Conservation (phyloP, 2,797 vertebrate species). For the Epinephelus coioides region DNA sequence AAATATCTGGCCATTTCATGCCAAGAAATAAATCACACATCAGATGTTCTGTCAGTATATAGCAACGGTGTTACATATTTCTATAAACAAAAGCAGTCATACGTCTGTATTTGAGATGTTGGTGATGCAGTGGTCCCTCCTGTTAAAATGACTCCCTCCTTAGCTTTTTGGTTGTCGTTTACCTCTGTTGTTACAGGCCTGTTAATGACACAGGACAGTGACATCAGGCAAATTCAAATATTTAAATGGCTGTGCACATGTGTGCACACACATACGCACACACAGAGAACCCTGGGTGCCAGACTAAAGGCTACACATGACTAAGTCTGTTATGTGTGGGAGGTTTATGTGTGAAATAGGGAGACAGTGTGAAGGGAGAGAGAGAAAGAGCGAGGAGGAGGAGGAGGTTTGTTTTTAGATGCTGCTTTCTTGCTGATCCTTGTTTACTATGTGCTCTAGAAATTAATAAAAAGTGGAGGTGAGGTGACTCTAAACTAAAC, state of each 20-base stretch:
- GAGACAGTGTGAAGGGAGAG: constrained; percentile 49
- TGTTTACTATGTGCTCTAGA: constrained; percentile 56
- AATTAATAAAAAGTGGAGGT: constrained; percentile 41
- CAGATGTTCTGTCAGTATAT: neutral
- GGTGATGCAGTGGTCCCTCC: neutral
- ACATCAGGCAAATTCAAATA: constrained; percentile 38
- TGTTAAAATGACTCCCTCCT: constrained; percentile 5
- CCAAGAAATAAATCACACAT: neutral
- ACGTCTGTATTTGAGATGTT: neutral
- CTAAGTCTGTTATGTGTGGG: constrained; percentile 65
- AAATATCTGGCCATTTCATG: constrained; percentile 11
- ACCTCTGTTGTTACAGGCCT: constrained; percentile 23
- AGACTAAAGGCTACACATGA: constrained; percentile 65
- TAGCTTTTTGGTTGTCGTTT: constrained; percentile 24
- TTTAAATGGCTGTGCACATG: constrained; percentile 32
- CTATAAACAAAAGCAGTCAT: neutral
- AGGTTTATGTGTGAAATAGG: constrained; percentile 68
- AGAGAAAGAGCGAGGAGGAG: constrained; percentile 11
- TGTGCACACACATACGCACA: neutral
- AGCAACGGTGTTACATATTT: neutral
- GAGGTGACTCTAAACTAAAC: constrained; percentile 26
- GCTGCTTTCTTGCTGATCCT: constrained; percentile 43
- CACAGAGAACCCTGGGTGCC: constrained; percentile 42
- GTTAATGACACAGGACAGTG: constrained; percentile 26
- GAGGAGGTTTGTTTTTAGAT: constrained; percentile 57